Evolutionary conservation across 2,113 vertebrate genomes (phyloP), one percentile per base, ranked within the genome.

Genomic region (Sisor rabdophorus): DNA sequence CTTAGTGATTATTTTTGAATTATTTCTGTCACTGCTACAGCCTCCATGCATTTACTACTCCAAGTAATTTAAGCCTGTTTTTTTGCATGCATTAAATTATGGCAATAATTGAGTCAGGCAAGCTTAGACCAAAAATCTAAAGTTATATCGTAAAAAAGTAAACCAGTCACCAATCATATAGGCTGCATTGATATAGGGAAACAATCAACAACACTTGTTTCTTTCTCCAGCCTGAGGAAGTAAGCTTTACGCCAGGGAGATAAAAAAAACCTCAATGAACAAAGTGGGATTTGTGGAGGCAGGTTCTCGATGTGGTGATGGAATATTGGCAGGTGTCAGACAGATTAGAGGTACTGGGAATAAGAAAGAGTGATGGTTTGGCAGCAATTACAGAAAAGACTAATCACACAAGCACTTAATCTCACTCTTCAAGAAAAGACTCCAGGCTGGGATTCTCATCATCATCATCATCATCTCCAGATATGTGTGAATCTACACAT

Each of bases 401-500:
- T 78, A 76, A 83, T 81, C 77, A 80, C 79, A 73, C 63, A 69
- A 52, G 54, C 77, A 83, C 79, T 65, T 69, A 63, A 83, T 84
- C 81, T 71, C 76, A 69, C 19, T 71, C 68, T 82, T 76, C 75
- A 56, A 69, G 63, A 81, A 76, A 61, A 76, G 69, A 77, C 73
- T 74, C 50, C 30, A 36, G 64, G 50, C 72, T 71, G 68, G 48
- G 44, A 50, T 52, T 47, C 70, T 79, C 40, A 40, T 59, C n/a
- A n/a, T n/a, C 52, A 72, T 69, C 40, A 20, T 24, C 52, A 20
- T 24, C 67, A 30, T 68, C 11, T 58, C 28, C 48, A 54, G 22
- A 40, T 56, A 78, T 53, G 40, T 36, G 44, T 6, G 13, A 48
- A 68, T 11, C 3, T 44, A 68, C n/a, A 65, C 44, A 28, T 44